Conservation (phyloP, 2,888 invertebrate species). For the Pyralis farinalis region DNA sequence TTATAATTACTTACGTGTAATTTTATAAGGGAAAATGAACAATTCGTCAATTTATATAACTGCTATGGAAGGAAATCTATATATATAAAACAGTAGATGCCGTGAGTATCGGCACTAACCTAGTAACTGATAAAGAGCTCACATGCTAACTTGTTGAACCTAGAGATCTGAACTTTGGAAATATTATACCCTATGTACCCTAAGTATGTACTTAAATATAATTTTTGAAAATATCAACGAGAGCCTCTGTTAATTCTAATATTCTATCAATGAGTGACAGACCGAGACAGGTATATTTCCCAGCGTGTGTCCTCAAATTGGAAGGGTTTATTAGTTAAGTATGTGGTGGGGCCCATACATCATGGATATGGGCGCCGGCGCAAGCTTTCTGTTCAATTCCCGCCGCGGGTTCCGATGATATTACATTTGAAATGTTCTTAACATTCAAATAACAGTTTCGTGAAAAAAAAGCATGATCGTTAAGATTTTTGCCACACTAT, state of each 20-base stretch:
- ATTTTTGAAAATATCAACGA: too few relatives aligned
- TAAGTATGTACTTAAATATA: too few relatives aligned
- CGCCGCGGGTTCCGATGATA: slow-evolving; percentile 39
- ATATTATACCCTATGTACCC: too few relatives aligned
- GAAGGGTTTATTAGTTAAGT: slow-evolving; percentile 66
- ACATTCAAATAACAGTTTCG: slow-evolving; percentile 5
- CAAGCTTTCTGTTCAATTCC: slow-evolving; percentile 53
- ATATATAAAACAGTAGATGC: too few relatives aligned
- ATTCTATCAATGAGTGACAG: slow-evolving; percentile 20
- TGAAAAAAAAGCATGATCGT: slow-evolving; percentile 2
- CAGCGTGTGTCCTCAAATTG: slow-evolving; percentile 41
- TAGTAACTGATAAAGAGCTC: too few relatives aligned
- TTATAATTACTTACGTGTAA: slow-evolving; percentile 12
- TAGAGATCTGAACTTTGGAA: too few relatives aligned
- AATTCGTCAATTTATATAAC: background rate
- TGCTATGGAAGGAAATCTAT: slow-evolving; percentile 2
- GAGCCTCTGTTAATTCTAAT: too few relatives aligned
- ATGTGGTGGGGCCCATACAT: slow-evolving; percentile 68
- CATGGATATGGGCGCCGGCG: slow-evolving; percentile 65
- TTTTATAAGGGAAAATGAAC: slow-evolving; percentile 5
- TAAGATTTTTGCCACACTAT: slow-evolving; percentile 16
- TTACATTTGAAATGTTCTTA: slow-evolving; percentile 15
- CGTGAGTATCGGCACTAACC: too few relatives aligned
- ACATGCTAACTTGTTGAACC: too few relatives aligned
- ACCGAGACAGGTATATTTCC: slow-evolving; percentile 51